Percentiles rank a stretch among this genome's conserved stretches.
These are phyloP conservation scores for Spisula subtruncata DNA, from an alignment of 2,888 invertebrate species.

Conservation along the genomic window DNA sequence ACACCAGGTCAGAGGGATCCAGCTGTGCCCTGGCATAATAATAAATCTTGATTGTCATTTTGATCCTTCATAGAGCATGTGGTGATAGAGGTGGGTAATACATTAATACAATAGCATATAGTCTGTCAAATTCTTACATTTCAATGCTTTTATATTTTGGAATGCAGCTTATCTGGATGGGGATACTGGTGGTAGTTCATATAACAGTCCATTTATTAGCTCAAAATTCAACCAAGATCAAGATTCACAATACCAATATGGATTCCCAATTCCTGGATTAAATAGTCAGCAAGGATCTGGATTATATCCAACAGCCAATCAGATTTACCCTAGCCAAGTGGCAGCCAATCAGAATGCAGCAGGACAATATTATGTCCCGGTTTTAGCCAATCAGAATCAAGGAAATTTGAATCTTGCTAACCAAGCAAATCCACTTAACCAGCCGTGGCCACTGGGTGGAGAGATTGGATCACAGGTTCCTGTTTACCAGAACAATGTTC, in stretches of 20 bases:
- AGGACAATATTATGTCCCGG: conserved; percentile 62
- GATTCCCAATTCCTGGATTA: conserved; percentile 63
- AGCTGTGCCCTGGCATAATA: too few relatives aligned
- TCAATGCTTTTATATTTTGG: conserved; percentile 16
- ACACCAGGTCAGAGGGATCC: too few relatives aligned
- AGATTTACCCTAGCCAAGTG: conserved; percentile 55
- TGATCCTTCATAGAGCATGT: too few relatives aligned
- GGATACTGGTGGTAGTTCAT: conserved; percentile 45
- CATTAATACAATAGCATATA: too few relatives aligned
- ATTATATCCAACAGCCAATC: conserved; percentile 61
- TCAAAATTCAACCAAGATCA: conserved; percentile 45
- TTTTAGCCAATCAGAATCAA: conserved; percentile 61
- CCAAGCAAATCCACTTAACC: conserved; percentile 43
- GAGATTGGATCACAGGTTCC: conserved; percentile 44
- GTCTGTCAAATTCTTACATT: neutral
- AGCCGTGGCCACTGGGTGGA: conserved; percentile 55
- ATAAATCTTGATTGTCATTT: too few relatives aligned
- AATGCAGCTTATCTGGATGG: conserved; percentile 67
- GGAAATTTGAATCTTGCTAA: conserved; percentile 51
- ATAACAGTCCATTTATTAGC: conserved; percentile 57
- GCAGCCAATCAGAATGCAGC: conserved; percentile 53
- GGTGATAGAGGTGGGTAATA: too few relatives aligned
- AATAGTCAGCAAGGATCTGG: conserved; percentile 59
- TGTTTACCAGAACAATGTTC: conserved; percentile 55
- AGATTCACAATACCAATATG: conserved; percentile 65